Base-by-base conservation (phyloP, 37 sponge, comb jelly and placozoan species). In the Agelas oroides region DNA sequence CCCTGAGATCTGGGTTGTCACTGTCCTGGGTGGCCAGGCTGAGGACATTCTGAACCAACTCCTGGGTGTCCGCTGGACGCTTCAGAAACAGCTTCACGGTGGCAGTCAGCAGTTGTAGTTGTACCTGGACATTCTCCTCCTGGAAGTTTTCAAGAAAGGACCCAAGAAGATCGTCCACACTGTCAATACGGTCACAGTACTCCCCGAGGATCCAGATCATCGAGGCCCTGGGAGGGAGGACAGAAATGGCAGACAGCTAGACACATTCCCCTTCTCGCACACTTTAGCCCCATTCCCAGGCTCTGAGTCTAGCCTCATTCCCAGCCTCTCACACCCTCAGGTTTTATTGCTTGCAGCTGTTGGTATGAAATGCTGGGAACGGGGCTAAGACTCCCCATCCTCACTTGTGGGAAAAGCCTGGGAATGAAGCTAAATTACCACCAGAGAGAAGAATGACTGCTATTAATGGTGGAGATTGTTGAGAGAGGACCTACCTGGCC, bases 191-290 rank as follows among this genome's bases (percentile, higher is more conserved):
- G 82, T 98, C 99, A 31, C 94, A 96, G 65, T 98, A 98, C 83
- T 98, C 99, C 68, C 99, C 99, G 40, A 98, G 69, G 31, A 98
- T 98, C 99, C 99, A 98, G 41, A 98, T 98, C 99, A 98, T 98
- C 3, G 97, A 95, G 23, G 99, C 99, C 40, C 99, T 95, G 84
- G 11, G 60, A 36, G 19, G 58, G 35, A 28, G 35, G 35, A 6
- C 20, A 68, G 46, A 3, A 25, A 25, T 15, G 17, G 18, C 25
- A 27, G 11, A 61, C 27, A 25, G 27, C 8, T 46, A 8, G 46
- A 46, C 46, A 8, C 8, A 3, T 46, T 46, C 46, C 3, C 8
- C 6, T 46, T 46, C 46, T 8, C 3, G 46, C 46, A 46, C 46
- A n/a, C n/a, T n/a, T n/a, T 8, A 46, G 46, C 46, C 46, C 8